A percentile compares a stretch with the other conserved stretches of the same genome.
Evolutionary conservation across 2,113 vertebrate genomes (phyloP).

Genomic region (Peucedramus taeniatus): DNA sequence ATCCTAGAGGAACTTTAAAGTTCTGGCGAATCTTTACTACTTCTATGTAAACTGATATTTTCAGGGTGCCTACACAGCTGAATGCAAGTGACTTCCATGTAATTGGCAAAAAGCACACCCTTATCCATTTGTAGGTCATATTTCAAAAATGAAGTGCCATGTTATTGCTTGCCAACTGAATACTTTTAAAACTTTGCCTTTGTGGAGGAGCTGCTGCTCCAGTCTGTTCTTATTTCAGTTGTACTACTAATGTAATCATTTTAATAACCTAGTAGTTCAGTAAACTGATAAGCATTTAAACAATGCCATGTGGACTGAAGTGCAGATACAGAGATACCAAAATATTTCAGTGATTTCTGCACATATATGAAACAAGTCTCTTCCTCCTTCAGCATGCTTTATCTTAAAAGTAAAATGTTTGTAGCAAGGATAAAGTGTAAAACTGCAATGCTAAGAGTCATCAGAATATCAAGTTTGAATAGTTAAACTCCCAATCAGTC

Average conservation of each 20-base stretch:
- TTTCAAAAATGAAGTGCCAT: not conserved
- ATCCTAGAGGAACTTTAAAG: not conserved
- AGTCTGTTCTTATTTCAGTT: not conserved
- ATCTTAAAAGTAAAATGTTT: not conserved
- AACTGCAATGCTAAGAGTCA: not conserved
- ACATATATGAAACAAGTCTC: not conserved
- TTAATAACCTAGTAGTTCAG: not conserved
- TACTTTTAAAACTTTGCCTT: not conserved
- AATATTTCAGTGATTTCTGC: not conserved
- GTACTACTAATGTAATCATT: fast-evolving
- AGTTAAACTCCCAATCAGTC: fast-evolving
- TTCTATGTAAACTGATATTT: not conserved
- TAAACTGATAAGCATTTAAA: not conserved
- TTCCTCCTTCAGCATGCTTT: not conserved
- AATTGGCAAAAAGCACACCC: not conserved
- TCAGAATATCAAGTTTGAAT: not conserved
- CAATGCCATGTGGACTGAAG: not conserved
- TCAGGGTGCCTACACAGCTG: not conserved
- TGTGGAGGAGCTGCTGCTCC: not conserved
- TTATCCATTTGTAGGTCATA: not conserved
- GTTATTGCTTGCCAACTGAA: not conserved
- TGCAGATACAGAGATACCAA: not conserved
- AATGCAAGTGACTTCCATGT: not conserved
- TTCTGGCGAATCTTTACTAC: not conserved
- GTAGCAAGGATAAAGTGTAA: not conserved